phyloP scores from a whole-genome alignment of 2,888 invertebrate species.

The Ochropleura leucogaster region DNA sequence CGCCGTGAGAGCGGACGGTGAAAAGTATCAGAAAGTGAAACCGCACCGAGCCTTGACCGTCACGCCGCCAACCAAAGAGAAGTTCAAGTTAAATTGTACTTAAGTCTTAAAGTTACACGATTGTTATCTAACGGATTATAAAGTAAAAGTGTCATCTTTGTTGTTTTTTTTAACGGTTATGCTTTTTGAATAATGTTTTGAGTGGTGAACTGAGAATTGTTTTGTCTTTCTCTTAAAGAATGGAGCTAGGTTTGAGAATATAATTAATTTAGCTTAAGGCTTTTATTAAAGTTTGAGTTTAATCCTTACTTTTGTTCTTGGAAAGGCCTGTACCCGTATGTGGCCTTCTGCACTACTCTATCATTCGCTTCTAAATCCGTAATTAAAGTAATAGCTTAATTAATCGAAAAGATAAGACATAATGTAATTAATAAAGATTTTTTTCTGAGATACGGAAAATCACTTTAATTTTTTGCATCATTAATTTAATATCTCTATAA shows the following conservation, averaged over 20 bases:
- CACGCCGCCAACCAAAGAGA: constrained; percentile 69
- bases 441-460: background rate
- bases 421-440: background rate
- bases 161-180: constrained; percentile 34
- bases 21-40: constrained; percentile 89
- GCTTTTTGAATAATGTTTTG: constrained; percentile 38
- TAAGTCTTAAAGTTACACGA: constrained; percentile 57
- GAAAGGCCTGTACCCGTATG: background rate
- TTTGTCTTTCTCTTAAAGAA: constrained; percentile 12
- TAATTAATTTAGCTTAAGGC: fast-evolving
- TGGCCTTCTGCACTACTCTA: background rate
- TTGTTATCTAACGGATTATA: constrained; percentile 63
- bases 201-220: background rate
- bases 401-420: background rate
- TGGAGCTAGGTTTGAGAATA: background rate
- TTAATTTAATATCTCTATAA: background rate
- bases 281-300: background rate
- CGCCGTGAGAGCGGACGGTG: constrained; percentile 82
- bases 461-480: no score
- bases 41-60: constrained; percentile 86
- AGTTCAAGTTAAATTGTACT: constrained; percentile 65
- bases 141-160: constrained; percentile 63
- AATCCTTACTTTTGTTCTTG: background rate
- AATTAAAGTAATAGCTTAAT: background rate
- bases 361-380: background rate